Evolutionary conservation across 2,888 invertebrate genomes (phyloP), one percentile per base, ranked within the genome.

Genomic region (Crematogaster levior): DNA sequence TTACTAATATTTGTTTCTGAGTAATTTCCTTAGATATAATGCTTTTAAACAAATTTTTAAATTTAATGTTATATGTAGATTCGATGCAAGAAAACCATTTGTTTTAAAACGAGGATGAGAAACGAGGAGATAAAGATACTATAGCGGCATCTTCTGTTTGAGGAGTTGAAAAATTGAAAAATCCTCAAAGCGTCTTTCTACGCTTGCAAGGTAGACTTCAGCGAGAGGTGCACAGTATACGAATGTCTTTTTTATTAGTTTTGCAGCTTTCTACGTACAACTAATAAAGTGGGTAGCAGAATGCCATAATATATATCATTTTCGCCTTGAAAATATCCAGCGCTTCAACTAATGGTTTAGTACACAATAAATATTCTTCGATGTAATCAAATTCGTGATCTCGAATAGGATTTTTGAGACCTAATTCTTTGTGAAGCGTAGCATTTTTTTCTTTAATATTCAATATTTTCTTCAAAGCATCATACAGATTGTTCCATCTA

Each of bases 301-400:
- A 34, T 34, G 5, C 40, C 12, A 43, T 63, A 63, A 2, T 40
- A 63, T 7, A 9, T 63, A 15, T 63, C 7, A 24, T 63, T 63
- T 37, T 63, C 21, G 37, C 63, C 40, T 63, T 63, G 40, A 2
- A 63, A 37, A 40, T 63, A 63, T 63, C 24, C 15, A 63, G 18
- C 3, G 40, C 24, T 40, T 63, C 5, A 3, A 3, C 63, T 34
- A 61, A 24, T 40, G 40, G 24, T 15, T 63, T 43, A 21, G 40
- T 24, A 15, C 24, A 40, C 3, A 15, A 21, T 15, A 63, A 63
- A 40, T 63, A 40, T 43, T 63, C 24, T 24, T 63, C 40, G 15
- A 63, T 63, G 18, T 63, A 63, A 15, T 63, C 3, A 15, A 43
- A 63, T 63, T 63, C 40, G 24, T 24, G 7, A 63, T 43, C 40